phyloP scores from a whole-genome alignment of 2,113 vertebrate genomes.

The Puffinus mauretanicus region DNA sequence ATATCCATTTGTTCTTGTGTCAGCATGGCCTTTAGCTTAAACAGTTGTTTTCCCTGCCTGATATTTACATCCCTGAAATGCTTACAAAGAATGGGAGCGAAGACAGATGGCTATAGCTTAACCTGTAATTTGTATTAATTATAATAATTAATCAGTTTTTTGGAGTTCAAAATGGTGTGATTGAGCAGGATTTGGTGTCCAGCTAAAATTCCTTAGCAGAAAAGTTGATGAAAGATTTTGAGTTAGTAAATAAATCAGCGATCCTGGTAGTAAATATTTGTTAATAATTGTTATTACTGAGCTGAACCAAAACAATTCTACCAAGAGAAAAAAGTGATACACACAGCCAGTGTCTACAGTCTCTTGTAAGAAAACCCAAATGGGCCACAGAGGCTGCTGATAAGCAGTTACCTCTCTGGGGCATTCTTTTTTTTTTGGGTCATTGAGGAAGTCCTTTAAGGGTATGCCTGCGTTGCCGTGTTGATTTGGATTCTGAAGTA shows the following conservation, averaged over 20 bases:
- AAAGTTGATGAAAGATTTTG: neutral
- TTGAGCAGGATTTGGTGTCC: neutral
- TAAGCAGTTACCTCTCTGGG: neutral
- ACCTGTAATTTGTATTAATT: conserved; percentile 41
- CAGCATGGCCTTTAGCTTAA: conserved; percentile 41
- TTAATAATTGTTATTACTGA: neutral
- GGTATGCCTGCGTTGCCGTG: accelerated
- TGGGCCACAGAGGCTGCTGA: neutral
- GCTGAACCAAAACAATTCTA: neutral
- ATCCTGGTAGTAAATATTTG: neutral
- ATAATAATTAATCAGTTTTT: neutral
- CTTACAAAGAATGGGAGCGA: neutral
- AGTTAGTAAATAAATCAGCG: neutral
- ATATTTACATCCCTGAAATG: conserved; percentile 4
- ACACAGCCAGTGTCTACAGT: accelerated
- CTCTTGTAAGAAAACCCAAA: neutral
- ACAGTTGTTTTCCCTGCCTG: conserved; percentile 1
- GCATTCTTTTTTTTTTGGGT: accelerated
- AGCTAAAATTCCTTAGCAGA: neutral
- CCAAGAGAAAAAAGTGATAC: neutral
- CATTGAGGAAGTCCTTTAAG: neutral
- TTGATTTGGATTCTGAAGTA: neutral
- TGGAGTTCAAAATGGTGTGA: neutral
- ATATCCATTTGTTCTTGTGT: conserved; percentile 27
- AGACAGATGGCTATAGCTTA: conserved; percentile 19